Evolutionary conservation across 35 echinoderm and acorn worm genomes (phyloP).

Genomic region (Heliocidaris erythrogramma): DNA sequence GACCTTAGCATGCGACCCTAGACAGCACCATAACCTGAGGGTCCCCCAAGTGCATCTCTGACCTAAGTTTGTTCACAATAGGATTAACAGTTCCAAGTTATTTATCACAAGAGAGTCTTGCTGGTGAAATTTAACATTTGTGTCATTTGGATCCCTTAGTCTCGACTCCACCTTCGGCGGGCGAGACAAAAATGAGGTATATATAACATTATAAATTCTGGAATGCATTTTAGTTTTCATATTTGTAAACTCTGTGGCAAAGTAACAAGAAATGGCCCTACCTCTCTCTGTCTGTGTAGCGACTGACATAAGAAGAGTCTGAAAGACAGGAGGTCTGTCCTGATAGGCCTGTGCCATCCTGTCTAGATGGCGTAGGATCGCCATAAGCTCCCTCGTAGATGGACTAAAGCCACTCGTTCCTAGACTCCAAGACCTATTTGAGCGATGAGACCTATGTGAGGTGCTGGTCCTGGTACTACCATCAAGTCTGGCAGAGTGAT

Average conservation of each 20-base stretch:
- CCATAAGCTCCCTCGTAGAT: constrained; percentile 55
- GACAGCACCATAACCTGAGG: no score
- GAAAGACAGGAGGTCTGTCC: constrained; percentile 48
- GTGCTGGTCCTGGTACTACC: background rate
- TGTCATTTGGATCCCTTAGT: no score
- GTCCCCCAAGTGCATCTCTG: no score
- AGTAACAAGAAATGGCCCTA: background rate
- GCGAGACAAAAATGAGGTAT: no score
- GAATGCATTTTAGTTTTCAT: no score
- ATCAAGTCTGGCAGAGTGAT: background rate
- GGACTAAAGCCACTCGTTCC: constrained; percentile 6
- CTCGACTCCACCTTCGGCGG: no score
- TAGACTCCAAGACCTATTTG: background rate
- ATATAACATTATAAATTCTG: no score
- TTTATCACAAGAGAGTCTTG: no score
- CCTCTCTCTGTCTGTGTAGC: constrained; percentile 79
- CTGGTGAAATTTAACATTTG: no score
- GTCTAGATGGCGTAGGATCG: constrained; percentile 76
- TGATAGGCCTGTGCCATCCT: constrained; percentile 93
- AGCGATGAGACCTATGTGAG: background rate
- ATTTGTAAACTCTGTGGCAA: background rate
- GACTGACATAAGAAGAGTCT: constrained; percentile 56
- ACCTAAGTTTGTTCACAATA: no score
- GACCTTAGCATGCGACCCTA: no score
- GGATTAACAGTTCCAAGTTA: no score